These are phyloP conservation scores for Oligia latruncula DNA, from an alignment of 2,888 invertebrate species.

Conservation along the genomic window DNA sequence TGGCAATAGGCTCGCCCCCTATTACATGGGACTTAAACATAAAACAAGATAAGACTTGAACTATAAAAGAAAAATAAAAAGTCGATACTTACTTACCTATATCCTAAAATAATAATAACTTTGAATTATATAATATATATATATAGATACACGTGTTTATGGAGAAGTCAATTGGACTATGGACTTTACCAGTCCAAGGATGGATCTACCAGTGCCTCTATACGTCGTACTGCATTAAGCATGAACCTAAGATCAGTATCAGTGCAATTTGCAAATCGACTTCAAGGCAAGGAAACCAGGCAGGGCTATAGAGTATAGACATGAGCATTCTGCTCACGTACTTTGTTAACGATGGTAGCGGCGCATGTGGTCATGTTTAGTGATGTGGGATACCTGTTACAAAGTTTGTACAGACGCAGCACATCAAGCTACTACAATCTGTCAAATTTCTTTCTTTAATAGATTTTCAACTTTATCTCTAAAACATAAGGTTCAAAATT, in stretches of 20 bases:
- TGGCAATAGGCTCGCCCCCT: no score
- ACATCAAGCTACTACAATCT: no score
- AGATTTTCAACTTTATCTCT: no score
- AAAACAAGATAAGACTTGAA: no score
- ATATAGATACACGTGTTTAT: not conserved
- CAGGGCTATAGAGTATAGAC: not conserved
- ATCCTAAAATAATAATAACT: no score
- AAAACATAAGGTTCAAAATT: no score
- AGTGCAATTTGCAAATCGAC: slow-evolving; percentile 44
- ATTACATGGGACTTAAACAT: no score
- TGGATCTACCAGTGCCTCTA: slow-evolving; percentile 4
- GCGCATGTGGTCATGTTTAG: slow-evolving; percentile 20
- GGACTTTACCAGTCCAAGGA: slow-evolving; percentile 2
- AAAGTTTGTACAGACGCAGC: slow-evolving; percentile 13
- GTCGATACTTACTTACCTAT: no score
- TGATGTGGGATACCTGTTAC: slow-evolving; percentile 31
- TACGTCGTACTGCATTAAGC: slow-evolving; percentile 38
- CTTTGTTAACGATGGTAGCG: slow-evolving; percentile 39
- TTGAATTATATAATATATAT: no score
- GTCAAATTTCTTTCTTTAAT: no score
- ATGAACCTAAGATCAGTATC: slow-evolving; percentile 50
- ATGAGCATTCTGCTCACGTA: slow-evolving; percentile 37
- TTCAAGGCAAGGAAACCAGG: slow-evolving; percentile 31
- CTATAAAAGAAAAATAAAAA: no score
- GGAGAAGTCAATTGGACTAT: slow-evolving; percentile 5